phyloP scores from a whole-genome alignment of 1,140 invertebrate species.

The Saccostrea echinata region DNA sequence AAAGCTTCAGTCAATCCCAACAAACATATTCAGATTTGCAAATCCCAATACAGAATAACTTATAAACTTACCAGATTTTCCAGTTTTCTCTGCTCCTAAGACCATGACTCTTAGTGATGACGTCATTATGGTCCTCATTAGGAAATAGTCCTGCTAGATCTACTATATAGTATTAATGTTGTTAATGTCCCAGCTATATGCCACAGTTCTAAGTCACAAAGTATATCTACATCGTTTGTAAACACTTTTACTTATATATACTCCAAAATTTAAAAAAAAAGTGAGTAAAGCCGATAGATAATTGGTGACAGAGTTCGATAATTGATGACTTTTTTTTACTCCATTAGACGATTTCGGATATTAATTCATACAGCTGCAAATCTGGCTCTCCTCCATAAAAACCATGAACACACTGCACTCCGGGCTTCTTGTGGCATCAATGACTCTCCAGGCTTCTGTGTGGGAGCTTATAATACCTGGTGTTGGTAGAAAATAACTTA shows the following conservation, averaged over 20 bases:
- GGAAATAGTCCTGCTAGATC: constrained; percentile 8
- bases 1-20: background rate
- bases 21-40: no score
- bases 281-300: background rate
- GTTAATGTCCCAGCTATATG: background rate
- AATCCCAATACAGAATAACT: background rate
- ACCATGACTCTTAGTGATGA: constrained; percentile 55
- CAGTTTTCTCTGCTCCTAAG: constrained; percentile 60
- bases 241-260: background rate
- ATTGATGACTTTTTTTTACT: constrained; percentile 24
- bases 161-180: background rate
- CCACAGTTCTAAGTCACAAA: background rate
- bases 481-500: constrained; percentile 1
- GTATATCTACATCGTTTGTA: background rate
- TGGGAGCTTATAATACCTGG: background rate
- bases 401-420: background rate
- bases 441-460: background rate
- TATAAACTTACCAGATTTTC: constrained; percentile 65
- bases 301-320: constrained; percentile 15
- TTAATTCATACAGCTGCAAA: constrained; percentile 12
- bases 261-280: constrained; percentile 5
- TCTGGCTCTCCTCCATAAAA: constrained; percentile 4
- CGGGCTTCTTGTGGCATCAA: background rate
- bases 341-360: background rate
- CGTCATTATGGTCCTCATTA: constrained; percentile 49